phyloP scores from a whole-genome alignment of 2,888 invertebrate species.

The Meiosimyza platycephala region DNA sequence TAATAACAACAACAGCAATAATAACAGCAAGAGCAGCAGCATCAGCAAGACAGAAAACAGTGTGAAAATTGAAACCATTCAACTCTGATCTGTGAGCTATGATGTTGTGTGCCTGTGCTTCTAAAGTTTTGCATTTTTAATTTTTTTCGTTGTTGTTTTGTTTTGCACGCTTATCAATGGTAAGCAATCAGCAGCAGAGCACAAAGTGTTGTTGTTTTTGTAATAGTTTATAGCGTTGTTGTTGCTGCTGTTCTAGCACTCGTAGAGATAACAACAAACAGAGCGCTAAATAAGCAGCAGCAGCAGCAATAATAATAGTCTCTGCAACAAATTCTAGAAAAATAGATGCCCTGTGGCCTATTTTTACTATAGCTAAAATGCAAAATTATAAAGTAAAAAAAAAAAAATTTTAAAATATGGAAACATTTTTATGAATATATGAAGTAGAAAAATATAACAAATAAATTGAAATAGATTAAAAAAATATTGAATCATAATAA shows the following conservation, averaged over 20 bases:
- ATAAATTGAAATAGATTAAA: too few relatives aligned
- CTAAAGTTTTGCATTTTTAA: background rate
- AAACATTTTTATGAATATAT: too few relatives aligned
- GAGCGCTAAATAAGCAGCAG: conserved; percentile 24
- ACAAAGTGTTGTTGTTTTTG: too few relatives aligned
- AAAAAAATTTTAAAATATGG: too few relatives aligned
- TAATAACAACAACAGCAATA: conserved; percentile 4
- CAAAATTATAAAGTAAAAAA: too few relatives aligned
- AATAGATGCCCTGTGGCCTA: conserved; percentile 3
- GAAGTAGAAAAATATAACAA: too few relatives aligned
- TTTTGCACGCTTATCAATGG: conserved; percentile 21
- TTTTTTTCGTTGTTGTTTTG: too few relatives aligned
- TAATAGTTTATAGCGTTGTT: too few relatives aligned
- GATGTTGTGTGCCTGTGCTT: background rate
- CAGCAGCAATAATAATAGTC: conserved; percentile 1
- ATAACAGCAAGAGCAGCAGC: background rate
- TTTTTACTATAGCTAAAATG: background rate
- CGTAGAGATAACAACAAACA: conserved; percentile 18
- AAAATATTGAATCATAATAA: too few relatives aligned
- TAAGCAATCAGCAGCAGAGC: conserved; percentile 12
- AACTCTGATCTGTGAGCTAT: conserved; percentile 2
- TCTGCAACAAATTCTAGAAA: background rate
- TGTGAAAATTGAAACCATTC: conserved; percentile 36
- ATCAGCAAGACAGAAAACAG: conserved; percentile 2
- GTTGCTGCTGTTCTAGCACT: conserved; percentile 2